These are phyloP conservation scores for Clamator glandarius DNA, from an alignment of 2,797 vertebrate genomes.

Conservation along the genomic window DNA sequence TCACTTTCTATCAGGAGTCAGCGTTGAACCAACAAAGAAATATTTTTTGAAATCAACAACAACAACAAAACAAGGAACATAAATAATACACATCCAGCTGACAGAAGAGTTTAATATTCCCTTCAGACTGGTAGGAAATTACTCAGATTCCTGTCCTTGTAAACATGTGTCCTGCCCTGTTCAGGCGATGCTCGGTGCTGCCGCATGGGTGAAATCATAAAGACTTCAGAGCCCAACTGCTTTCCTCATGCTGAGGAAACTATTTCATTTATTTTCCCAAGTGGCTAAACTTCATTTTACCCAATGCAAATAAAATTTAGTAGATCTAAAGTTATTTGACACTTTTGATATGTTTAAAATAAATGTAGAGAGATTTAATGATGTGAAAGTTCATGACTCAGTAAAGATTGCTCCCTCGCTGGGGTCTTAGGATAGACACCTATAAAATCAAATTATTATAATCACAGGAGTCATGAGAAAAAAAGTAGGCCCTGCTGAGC, in stretches of 20 bases:
- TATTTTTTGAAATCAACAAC: slow-evolving; percentile 73
- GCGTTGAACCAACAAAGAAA: slow-evolving; percentile 78
- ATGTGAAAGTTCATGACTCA: slow-evolving; percentile 78
- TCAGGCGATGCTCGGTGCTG: not conserved
- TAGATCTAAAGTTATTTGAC: slow-evolving; percentile 68
- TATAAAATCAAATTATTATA: slow-evolving; percentile 79
- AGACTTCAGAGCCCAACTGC: not conserved
- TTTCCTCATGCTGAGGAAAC: slow-evolving; percentile 15
- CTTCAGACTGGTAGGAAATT: slow-evolving; percentile 64
- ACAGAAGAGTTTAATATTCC: slow-evolving; percentile 77
- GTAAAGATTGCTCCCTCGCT: slow-evolving; percentile 71
- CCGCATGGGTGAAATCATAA: not conserved
- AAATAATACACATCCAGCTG: slow-evolving; percentile 73
- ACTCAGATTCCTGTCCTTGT: slow-evolving; percentile 71
- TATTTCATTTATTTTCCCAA: not conserved
- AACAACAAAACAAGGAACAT: slow-evolving; percentile 70
- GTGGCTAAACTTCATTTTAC: slow-evolving; percentile 49
- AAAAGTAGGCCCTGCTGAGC: slow-evolving; percentile 58
- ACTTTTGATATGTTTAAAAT: slow-evolving; percentile 74
- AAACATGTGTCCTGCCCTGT: slow-evolving; percentile 46
- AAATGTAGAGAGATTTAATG: slow-evolving; percentile 75
- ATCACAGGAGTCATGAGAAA: slow-evolving; percentile 71
- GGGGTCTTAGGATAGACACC: slow-evolving; percentile 73
- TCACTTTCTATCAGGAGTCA: slow-evolving; percentile 76
- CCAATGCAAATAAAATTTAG: slow-evolving; percentile 68